phyloP scores from a whole-genome alignment of 2,797 vertebrate species.

The Acestrorhynchus altus region DNA sequence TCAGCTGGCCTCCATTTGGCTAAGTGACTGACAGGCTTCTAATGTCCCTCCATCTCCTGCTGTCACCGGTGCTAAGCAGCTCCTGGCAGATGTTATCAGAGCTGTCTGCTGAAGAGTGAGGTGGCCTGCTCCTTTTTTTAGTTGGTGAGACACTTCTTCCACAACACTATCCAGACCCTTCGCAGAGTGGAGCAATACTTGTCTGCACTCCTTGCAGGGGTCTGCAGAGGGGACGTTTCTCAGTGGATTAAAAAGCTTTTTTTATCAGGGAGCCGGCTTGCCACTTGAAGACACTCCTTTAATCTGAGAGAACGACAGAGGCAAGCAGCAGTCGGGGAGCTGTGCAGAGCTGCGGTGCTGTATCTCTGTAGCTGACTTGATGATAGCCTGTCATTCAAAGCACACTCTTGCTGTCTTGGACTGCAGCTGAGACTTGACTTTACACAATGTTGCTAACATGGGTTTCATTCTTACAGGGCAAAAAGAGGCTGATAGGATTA shows the following conservation, averaged over 20 bases:
- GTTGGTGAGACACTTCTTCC: constrained; percentile 69
- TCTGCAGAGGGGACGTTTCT: constrained; percentile 67
- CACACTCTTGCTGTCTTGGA: neutral
- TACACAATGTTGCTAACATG: neutral
- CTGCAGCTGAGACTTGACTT: neutral
- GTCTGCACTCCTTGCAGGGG: constrained; percentile 54
- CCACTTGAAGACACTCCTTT: constrained; percentile 76
- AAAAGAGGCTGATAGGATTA: neutral
- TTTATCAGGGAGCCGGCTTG: constrained; percentile 74
- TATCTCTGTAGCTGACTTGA: constrained; percentile 24
- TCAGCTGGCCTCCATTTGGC: constrained; percentile 2
- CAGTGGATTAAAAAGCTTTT: constrained; percentile 80
- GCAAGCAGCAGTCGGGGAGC: constrained; percentile 14
- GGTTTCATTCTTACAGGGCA: neutral
- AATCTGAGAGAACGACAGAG: constrained; percentile 71
- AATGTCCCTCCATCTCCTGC: constrained; percentile 74
- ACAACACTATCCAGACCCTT: constrained; percentile 81
- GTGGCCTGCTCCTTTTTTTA: constrained; percentile 70
- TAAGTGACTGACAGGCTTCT: constrained; percentile 73
- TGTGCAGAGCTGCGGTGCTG: constrained; percentile 4
- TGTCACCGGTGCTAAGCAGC: constrained; percentile 69
- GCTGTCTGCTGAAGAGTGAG: constrained; percentile 75
- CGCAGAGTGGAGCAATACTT: constrained; percentile 66
- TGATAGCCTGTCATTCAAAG: constrained; percentile 26
- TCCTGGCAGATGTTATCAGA: constrained; percentile 78